Evolutionary conservation across 1,140 invertebrate genomes (phyloP).

Genomic region (Drosophila seguyi): DNA sequence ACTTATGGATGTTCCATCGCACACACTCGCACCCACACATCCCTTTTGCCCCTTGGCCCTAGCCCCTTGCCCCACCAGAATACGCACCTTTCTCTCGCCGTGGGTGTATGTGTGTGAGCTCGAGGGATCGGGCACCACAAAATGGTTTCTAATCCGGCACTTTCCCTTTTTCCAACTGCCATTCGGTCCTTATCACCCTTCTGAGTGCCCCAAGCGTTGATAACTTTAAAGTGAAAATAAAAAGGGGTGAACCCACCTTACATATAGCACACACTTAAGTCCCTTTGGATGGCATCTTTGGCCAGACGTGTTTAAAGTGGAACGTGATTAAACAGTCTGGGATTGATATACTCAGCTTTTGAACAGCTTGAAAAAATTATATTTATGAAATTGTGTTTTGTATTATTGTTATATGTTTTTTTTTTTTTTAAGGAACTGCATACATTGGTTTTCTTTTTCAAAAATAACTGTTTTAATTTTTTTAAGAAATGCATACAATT

Average conservation of each 20-base stretch:
- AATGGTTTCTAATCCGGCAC: constrained; percentile 75
- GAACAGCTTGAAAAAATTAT: no score
- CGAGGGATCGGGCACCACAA: constrained; percentile 34
- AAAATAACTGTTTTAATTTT: no score
- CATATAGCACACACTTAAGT: not conserved
- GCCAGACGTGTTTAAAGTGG: not conserved
- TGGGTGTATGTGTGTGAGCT: constrained; percentile 13
- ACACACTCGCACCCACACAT: constrained; percentile 55
- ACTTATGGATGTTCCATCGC: constrained; percentile 80
- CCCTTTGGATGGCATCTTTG: not conserved
- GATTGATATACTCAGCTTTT: not conserved
- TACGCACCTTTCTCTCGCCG: constrained; percentile 53
- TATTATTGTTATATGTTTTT: no score
- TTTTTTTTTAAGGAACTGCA: no score
- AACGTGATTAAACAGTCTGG: not conserved
- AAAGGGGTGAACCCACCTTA: constrained; percentile 19
- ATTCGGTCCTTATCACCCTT: constrained; percentile 63
- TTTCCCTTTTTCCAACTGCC: constrained; percentile 58
- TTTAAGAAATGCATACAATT: no score
- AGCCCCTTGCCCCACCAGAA: constrained; percentile 36
- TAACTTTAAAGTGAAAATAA: constrained; percentile 61
- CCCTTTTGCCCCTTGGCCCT: constrained; percentile 42
- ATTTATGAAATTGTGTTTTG: no score
- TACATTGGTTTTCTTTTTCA: no score
- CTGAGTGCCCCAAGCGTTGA: constrained; percentile 61